phyloP scores from a whole-genome alignment of 2,888 invertebrate species.

The Sinelater perroti region DNA sequence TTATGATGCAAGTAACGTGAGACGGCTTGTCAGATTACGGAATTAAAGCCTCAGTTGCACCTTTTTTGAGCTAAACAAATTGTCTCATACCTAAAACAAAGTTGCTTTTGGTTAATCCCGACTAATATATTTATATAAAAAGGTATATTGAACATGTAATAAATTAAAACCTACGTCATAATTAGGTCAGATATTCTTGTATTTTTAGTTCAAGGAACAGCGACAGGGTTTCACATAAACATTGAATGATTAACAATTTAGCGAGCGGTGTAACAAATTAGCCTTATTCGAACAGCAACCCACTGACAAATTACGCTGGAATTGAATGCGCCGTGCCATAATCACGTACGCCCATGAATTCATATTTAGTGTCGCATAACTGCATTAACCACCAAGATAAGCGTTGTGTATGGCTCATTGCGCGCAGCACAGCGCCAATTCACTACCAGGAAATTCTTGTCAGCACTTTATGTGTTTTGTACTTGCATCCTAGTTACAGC shows the following conservation, averaged over 20 bases:
- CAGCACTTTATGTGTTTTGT: conserved; percentile 10
- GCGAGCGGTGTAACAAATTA: conserved; percentile 23
- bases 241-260: background rate
- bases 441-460: conserved; percentile 21
- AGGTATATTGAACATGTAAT: too few relatives aligned
- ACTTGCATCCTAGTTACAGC: background rate
- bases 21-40: too few relatives aligned
- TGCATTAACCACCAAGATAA: conserved; percentile 36
- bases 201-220: too few relatives aligned
- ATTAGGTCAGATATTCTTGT: too few relatives aligned
- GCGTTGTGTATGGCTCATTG: conserved; percentile 31
- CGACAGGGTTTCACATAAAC: too few relatives aligned
- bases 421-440: conserved; percentile 24
- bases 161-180: too few relatives aligned
- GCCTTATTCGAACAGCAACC: conserved; percentile 31
- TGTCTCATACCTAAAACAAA: too few relatives aligned
- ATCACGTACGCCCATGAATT: conserved; percentile 39
- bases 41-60: too few relatives aligned
- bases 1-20: too few relatives aligned
- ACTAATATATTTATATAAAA: too few relatives aligned
- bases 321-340: conserved; percentile 29
- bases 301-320: conserved; percentile 39
- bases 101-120: too few relatives aligned
- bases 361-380: conserved; percentile 33
- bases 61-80: too few relatives aligned